phyloP scores from a whole-genome alignment of 2,797 vertebrate species.

The Gouania willdenowi region DNA sequence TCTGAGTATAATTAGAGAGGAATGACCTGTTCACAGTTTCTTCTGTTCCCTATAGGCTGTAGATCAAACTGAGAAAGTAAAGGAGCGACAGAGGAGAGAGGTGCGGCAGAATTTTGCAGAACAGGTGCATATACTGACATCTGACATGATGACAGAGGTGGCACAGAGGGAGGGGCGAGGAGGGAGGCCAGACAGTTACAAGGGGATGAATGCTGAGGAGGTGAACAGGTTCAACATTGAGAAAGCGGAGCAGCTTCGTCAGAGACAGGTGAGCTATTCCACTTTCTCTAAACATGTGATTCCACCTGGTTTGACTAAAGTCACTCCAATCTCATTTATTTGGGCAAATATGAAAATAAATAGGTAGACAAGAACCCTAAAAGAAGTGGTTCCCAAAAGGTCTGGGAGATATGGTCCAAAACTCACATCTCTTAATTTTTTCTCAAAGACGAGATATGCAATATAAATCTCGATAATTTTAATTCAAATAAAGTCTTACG shows the following conservation, averaged over 20 bases:
- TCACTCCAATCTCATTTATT: too few species aligned
- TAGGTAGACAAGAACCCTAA: too few species aligned
- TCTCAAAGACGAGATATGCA: too few species aligned
- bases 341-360: too few species aligned
- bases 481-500: too few species aligned
- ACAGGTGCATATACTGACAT: constrained; percentile 62
- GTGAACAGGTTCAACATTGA: constrained; percentile 59
- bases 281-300: too few species aligned
- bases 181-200: constrained; percentile 68
- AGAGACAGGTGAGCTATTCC: constrained; percentile 59
- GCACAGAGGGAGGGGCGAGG: constrained; percentile 46
- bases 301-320: too few species aligned
- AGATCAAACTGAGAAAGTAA: constrained; percentile 46
- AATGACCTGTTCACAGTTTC: constrained; percentile 1
- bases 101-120: constrained; percentile 60
- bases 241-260: constrained; percentile 53
- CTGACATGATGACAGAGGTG: constrained; percentile 76
- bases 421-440: too few species aligned
- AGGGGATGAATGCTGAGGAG: constrained; percentile 73
- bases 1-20: constrained; percentile 2
- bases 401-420: too few species aligned
- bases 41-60: constrained; percentile 51
- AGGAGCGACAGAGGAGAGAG: constrained; percentile 47
- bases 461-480: too few species aligned
- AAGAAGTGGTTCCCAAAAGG: too few species aligned